A percentile compares a stretch with the other conserved stretches of the same genome.
Conservation (phyloP, 1,140 invertebrate genomes). For the Augochlora pura region DNA sequence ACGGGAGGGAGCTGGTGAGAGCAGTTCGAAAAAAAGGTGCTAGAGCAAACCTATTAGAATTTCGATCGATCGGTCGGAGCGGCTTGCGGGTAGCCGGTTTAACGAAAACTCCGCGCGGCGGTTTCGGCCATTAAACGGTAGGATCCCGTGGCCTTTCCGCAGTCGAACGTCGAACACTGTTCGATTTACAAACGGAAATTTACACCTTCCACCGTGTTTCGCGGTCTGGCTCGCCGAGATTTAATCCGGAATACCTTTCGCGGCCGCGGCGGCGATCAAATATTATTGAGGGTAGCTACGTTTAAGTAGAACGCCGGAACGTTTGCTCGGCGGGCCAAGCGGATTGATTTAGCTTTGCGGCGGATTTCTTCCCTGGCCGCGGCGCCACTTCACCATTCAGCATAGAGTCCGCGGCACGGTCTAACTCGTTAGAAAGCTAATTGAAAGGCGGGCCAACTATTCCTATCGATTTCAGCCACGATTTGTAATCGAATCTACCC, state of each 20-base stretch:
- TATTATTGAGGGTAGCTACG: neutral
- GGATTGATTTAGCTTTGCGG: neutral
- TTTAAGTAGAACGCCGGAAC: constrained; percentile 10
- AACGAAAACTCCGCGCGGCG: neutral
- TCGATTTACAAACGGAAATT: constrained; percentile 31
- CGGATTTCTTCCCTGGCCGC: neutral
- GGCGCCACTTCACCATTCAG: too few species aligned
- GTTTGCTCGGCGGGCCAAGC: too few species aligned
- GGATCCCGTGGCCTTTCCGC: constrained; percentile 18
- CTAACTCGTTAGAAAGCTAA: too few species aligned
- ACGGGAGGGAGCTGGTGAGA: too few species aligned
- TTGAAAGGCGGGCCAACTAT: too few species aligned
- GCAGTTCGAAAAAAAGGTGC: constrained; percentile 35
- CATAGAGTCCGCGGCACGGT: too few species aligned
- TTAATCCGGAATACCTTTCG: constrained; percentile 26
- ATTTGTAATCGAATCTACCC: too few species aligned
- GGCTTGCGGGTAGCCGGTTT: constrained; percentile 24
- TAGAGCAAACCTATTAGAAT: constrained; percentile 60
- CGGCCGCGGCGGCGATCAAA: neutral
- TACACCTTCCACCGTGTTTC: constrained; percentile 4
- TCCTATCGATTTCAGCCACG: too few species aligned
- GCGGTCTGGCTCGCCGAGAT: constrained; percentile 4
- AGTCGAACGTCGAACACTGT: constrained; percentile 6
- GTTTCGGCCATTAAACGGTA: constrained; percentile 41
- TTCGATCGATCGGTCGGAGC: constrained; percentile 58